Evolutionary conservation across 2,797 vertebrate species (phyloP).

Genomic region (Gastrophryne carolinensis): DNA sequence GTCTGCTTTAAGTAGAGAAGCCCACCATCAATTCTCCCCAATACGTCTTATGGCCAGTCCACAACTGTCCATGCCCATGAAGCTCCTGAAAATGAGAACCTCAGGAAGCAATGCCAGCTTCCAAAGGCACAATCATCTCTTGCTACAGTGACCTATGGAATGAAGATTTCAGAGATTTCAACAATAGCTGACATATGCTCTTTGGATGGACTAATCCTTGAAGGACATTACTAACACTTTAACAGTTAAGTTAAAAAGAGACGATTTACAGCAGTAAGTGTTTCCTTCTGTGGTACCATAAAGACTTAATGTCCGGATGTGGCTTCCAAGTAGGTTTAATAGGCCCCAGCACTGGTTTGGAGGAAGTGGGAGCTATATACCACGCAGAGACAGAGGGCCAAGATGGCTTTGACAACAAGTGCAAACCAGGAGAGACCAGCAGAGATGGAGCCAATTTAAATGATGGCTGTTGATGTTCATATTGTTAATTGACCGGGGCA

Average conservation of each 20-base stretch:
- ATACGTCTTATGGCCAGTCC: too few relatives aligned
- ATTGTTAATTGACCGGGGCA: background rate
- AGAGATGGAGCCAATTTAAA: background rate
- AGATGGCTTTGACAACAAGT: slow-evolving; percentile 25
- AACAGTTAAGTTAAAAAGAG: slow-evolving; percentile 39
- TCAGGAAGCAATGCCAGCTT: too few relatives aligned
- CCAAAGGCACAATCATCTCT: too few relatives aligned
- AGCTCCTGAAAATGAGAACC: too few relatives aligned
- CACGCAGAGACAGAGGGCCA: background rate
- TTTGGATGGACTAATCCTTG: too few relatives aligned
- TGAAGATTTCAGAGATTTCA: too few relatives aligned
- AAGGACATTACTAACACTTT: background rate
- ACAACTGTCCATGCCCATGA: too few relatives aligned
- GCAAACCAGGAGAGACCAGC: background rate
- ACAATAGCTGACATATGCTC: too few relatives aligned
- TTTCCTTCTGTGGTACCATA: slow-evolving; percentile 42
- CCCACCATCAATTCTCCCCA: too few relatives aligned
- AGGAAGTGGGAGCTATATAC: slow-evolving; percentile 28
- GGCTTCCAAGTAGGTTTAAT: slow-evolving; percentile 36
- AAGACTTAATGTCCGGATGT: slow-evolving; percentile 44
- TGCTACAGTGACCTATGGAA: too few relatives aligned
- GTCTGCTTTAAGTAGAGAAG: too few relatives aligned
- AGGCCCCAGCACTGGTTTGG: slow-evolving; percentile 37
- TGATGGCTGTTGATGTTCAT: slow-evolving; percentile 4
- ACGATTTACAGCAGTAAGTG: slow-evolving; percentile 38